Evolutionary conservation across 2,888 invertebrate genomes (phyloP).

Genomic region (Trachelus troglodyta): DNA sequence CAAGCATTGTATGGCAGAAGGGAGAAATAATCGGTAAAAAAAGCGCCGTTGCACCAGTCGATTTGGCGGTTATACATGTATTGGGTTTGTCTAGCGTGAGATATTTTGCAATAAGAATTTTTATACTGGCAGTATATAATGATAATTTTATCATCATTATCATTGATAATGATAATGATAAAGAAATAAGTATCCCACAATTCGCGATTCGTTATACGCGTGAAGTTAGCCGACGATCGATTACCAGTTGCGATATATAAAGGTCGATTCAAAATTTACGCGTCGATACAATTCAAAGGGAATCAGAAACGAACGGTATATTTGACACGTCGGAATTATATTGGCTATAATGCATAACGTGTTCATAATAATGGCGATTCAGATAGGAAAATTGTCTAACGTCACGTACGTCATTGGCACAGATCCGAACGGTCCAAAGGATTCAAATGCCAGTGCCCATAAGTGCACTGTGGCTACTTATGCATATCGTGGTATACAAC

Average conservation of each 20-base stretch:
- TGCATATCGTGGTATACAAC: background rate
- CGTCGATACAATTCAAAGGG: background rate
- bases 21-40: background rate
- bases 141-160: background rate
- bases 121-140: background rate
- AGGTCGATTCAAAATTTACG: background rate
- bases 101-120: background rate
- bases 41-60: background rate
- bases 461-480: background rate
- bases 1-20: background rate
- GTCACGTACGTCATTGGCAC: background rate
- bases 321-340: background rate
- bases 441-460: background rate
- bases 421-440: background rate
- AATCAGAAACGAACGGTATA: background rate
- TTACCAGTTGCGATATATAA: background rate
- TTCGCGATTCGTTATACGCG: background rate
- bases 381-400: background rate
- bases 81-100: background rate
- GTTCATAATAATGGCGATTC: background rate
- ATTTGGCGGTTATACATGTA: background rate
- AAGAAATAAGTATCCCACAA: background rate
- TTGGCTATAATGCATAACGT: background rate
- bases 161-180: background rate
- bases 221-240: background rate